Percentiles rank a stretch among this genome's conserved stretches.
These are phyloP conservation scores for Athripsodes cinereus DNA, from an alignment of 2,888 invertebrate genomes.

Conservation along the genomic window DNA sequence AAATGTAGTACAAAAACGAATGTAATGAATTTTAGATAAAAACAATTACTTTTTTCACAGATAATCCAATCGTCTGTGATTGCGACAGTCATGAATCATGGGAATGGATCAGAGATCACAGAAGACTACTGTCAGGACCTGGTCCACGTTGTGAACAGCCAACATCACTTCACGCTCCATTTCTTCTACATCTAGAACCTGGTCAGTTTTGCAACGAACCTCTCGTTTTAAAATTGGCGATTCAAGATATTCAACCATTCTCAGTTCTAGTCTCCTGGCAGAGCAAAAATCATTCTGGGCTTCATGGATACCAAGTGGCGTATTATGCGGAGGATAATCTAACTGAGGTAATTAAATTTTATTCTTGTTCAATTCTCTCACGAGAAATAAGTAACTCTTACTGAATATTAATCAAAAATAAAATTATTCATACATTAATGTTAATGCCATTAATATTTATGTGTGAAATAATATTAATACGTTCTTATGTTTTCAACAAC, in stretches of 20 bases:
- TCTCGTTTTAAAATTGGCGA: constrained; percentile 74
- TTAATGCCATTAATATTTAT: no score
- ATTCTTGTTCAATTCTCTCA: no score
- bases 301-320: constrained; percentile 79
- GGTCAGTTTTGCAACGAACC: constrained; percentile 82
- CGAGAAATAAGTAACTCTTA: no score
- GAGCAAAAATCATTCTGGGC: constrained; percentile 77
- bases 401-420: no score
- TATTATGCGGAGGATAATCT: constrained; percentile 62
- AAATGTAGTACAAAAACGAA: no score
- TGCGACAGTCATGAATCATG: constrained; percentile 88
- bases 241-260: constrained; percentile 83
- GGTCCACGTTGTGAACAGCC: constrained; percentile 78
- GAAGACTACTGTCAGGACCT: constrained; percentile 59
- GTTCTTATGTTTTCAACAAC: no score
- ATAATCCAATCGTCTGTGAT: constrained; percentile 83
- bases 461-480: no score
- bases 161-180: constrained; percentile 62
- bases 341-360: constrained; percentile 19
- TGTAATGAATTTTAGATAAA: no score
- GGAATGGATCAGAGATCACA: constrained; percentile 88
- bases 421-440: no score
- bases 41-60: constrained; percentile 47
- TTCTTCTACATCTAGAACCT: constrained; percentile 72
- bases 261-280: constrained; percentile 87